Evolutionary conservation across 92 coral and sea anemone genomes (phyloP), one percentile per base, ranked within the genome.

Genomic region (Epizoanthus stellaris): DNA sequence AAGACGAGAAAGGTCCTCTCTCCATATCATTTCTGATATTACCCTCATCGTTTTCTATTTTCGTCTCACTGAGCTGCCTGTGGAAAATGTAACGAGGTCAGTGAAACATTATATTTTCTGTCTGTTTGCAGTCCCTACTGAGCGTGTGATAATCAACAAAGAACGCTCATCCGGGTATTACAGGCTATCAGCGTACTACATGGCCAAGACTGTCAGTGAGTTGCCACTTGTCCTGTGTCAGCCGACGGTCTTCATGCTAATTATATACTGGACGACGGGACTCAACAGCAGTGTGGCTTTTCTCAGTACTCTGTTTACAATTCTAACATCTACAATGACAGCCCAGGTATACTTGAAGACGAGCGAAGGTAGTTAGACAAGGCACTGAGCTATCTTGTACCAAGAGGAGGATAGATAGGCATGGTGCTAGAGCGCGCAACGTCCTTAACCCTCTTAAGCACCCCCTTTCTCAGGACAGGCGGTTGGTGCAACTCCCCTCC

Each of bases 91-190:
- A 30, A 30, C 36, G 36, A 30, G 36, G 1, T 30, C 36, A 30
- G 36, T 30, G 36, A 30, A 30, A 30, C 36, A 30, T 30, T 30
- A 0, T 30, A 30, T 30, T 52, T 52, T 52, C 14, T 52, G 14
- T 52, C 52, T 52, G 56, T 52, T 69, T 42, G 7, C 13, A 95
- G 98, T 95, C 61, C 98, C 98, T 20, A 73, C 93, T 16, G 98
- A 96, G 65, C 81, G 94, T 17, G 93, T 94, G 59, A 90, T 96
- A 42, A 90, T 96, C 25, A 87, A 95, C 85, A 96, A 96, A 80
- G 98, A 96, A 49, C 82, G 98, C 47, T 84, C 95, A 21, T 92
- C 98, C 16, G 98, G 98, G 16, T 92, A 91, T 90, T 96, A 96
- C 84, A 91, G 98, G 40, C 89, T 96, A 62, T 96, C 98, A 21